phyloP scores from a whole-genome alignment of 2,113 vertebrate genomes.

The Menidia beryllina region DNA sequence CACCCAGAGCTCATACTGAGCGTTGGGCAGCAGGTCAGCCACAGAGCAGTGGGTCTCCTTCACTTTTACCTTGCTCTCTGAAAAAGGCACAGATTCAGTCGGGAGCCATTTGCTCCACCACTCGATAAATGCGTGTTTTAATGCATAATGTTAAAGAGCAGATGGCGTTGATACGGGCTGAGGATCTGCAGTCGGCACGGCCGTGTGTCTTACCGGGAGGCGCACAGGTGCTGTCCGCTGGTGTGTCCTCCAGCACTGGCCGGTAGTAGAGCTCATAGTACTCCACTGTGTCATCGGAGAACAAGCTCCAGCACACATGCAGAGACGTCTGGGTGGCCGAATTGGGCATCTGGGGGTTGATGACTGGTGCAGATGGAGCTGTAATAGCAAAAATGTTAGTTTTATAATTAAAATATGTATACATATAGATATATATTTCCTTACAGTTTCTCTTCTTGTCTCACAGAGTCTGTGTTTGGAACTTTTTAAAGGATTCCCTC shows the following conservation, averaged over 20 bases:
- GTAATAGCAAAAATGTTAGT: too few relatives aligned
- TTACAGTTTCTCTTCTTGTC: too few relatives aligned
- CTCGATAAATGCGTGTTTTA: too few relatives aligned
- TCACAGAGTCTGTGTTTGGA: constrained; percentile 4
- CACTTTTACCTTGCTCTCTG: constrained; percentile 85
- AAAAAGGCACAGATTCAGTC: constrained; percentile 26
- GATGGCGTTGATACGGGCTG: constrained; percentile 33
- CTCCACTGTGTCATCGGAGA: constrained; percentile 93
- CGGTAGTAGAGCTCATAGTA: constrained; percentile 89
- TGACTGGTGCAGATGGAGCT: constrained; percentile 95
- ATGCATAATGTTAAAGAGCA: too few relatives aligned
- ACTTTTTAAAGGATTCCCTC: background rate
- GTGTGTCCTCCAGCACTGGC: constrained; percentile 80
- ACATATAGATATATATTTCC: too few relatives aligned
- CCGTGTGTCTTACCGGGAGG: constrained; percentile 78
- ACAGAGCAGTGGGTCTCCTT: constrained; percentile 94
- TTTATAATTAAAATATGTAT: too few relatives aligned
- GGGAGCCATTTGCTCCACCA: too few relatives aligned
- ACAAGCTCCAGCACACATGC: constrained; percentile 92
- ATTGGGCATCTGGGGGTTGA: constrained; percentile 90
- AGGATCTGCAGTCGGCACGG: background rate
- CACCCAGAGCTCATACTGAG: constrained; percentile 96
- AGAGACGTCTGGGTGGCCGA: constrained; percentile 89
- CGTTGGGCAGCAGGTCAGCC: constrained; percentile 86
- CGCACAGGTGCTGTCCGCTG: constrained; percentile 56